Conservation (phyloP, 2,888 invertebrate genomes). For the Neoascia interrupta region DNA sequence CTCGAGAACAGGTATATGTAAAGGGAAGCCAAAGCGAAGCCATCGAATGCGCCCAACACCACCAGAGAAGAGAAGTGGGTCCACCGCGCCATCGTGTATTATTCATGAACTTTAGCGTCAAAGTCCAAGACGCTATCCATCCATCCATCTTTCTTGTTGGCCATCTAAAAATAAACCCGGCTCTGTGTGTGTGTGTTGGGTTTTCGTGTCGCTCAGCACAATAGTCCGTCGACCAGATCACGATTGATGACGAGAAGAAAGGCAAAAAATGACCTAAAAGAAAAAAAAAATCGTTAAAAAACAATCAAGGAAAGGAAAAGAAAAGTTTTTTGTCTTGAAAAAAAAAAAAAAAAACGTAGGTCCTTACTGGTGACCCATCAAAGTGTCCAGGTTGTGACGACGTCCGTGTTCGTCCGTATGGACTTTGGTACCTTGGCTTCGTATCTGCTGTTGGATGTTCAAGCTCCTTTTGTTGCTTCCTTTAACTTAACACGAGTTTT, state of each 20-base stretch:
- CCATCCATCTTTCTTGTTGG: conserved; percentile 44
- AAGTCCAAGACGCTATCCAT: conserved; percentile 51
- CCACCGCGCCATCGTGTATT: conserved; percentile 57
- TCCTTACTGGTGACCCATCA: conserved; percentile 3
- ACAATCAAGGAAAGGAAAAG: no score
- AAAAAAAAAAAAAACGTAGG: conserved; percentile 6
- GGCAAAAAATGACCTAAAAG: no score
- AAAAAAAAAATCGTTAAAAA: no score
- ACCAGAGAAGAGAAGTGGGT: conserved; percentile 31
- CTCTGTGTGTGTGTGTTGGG: no score
- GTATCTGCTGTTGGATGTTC: conserved; percentile 20
- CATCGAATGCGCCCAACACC: no score
- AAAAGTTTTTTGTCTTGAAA: no score
- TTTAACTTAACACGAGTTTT: conserved; percentile 6
- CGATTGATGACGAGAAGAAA: no score
- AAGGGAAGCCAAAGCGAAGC: conserved; percentile 15
- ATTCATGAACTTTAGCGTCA: conserved; percentile 60
- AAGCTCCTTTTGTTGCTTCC: conserved; percentile 2
- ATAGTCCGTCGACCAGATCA: no score
- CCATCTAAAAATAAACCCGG: conserved; percentile 59
- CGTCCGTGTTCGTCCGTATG: conserved; percentile 31
- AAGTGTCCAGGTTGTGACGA: conserved; percentile 26
- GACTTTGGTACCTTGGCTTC: conserved; percentile 35
- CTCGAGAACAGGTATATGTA: no score
- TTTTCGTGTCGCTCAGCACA: no score